Conservation (phyloP, 2,113 vertebrate genomes). For the Plotosus lineatus region DNA sequence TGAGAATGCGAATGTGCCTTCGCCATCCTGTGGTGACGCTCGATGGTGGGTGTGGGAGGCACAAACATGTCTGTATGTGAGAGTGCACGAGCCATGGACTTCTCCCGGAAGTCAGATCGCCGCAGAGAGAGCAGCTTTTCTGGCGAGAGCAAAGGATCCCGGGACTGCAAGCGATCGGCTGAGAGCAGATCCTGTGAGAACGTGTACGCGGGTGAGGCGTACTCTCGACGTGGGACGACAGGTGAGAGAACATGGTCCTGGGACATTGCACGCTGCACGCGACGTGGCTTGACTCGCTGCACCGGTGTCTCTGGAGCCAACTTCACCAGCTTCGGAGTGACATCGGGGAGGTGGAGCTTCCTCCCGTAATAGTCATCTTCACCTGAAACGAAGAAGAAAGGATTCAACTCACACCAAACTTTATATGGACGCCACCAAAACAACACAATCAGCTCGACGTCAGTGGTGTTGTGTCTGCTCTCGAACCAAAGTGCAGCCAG, state of each 20-base stretch:
- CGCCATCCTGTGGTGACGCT: slow-evolving; percentile 91
- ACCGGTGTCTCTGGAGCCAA: slow-evolving; percentile 77
- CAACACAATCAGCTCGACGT: background rate
- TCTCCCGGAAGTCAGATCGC: slow-evolving; percentile 86
- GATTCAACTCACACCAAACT: background rate
- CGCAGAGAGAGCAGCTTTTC: slow-evolving; percentile 74
- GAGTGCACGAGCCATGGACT: slow-evolving; percentile 88
- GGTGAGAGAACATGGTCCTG: slow-evolving; percentile 95
- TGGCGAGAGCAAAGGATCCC: slow-evolving; percentile 94
- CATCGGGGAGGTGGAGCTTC: slow-evolving; percentile 84
- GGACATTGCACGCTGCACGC: slow-evolving; percentile 93
- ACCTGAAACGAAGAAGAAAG: slow-evolving; percentile 64
- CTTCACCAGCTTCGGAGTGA: slow-evolving; percentile 86
- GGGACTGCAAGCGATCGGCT: slow-evolving; percentile 90
- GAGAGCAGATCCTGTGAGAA: slow-evolving; percentile 90
- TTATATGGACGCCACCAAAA: background rate
- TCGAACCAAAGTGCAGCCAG: background rate
- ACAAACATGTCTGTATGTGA: slow-evolving; percentile 94
- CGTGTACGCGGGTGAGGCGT: slow-evolving; percentile 78
- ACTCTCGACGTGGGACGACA: slow-evolving; percentile 77
- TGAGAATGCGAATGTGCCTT: slow-evolving; percentile 95
- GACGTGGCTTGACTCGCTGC: slow-evolving; percentile 66
- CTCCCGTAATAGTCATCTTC: slow-evolving; percentile 93
- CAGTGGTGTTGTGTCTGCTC: background rate
- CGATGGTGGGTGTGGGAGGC: slow-evolving; percentile 85